phyloP scores from a whole-genome alignment of 2,888 invertebrate genomes.

The Seira musarum region DNA sequence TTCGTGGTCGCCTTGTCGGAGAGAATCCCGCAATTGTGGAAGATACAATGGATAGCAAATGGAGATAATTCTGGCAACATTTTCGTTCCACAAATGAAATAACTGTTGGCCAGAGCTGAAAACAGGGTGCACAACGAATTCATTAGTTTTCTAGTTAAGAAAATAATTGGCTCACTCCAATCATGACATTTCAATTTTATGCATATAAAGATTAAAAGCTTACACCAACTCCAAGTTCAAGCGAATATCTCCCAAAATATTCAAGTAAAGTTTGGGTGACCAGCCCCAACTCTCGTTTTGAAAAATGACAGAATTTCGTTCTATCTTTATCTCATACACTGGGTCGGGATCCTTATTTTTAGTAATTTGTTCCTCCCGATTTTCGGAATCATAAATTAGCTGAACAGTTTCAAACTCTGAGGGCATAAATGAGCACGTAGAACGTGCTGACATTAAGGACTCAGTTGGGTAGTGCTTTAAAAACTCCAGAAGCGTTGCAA shows the following conservation, averaged over 20 bases:
- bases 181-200: too few species aligned
- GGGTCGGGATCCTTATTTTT: neutral
- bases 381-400: neutral
- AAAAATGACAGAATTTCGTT: neutral
- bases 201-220: neutral
- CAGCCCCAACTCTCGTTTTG: slow-evolving; percentile 14
- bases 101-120: slow-evolving; percentile 21
- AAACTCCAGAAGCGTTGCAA: slow-evolving; percentile 20
- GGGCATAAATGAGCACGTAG: neutral
- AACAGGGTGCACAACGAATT: too few species aligned
- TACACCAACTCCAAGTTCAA: slow-evolving; percentile 41
- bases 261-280: slow-evolving; percentile 27
- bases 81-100: slow-evolving; percentile 45
- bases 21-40: slow-evolving; percentile 11
- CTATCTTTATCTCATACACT: slow-evolving; percentile 17
- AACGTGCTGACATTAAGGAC: neutral
- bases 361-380: neutral
- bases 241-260: slow-evolving; percentile 24
- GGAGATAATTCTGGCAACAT: slow-evolving; percentile 30
- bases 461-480: slow-evolving; percentile 29
- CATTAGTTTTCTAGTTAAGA: too few species aligned
- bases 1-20: neutral
- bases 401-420: neutral
- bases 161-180: too few species aligned
- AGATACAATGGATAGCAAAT: slow-evolving; percentile 17